phyloP scores from a whole-genome alignment of 2,113 vertebrate genomes.

The Numenius arquata region DNA sequence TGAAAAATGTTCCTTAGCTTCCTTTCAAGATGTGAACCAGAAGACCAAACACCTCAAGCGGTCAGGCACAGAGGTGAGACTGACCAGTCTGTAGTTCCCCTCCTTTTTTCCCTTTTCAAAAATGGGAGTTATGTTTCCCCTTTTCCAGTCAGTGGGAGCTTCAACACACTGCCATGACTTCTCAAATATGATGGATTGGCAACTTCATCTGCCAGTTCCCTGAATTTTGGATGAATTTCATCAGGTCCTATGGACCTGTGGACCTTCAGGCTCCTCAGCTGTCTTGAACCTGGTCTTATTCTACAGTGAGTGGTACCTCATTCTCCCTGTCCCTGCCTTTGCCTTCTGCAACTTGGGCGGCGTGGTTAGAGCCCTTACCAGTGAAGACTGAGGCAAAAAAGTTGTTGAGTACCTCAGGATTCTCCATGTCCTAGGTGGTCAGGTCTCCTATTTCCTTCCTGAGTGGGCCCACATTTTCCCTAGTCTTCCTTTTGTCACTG shows the following conservation, averaged over 20 bases:
- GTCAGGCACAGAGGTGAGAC: not conserved
- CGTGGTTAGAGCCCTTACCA: not conserved
- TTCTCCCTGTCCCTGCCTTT: not conserved
- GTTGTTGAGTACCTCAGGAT: not conserved
- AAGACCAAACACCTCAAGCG: not conserved
- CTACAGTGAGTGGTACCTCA: not conserved
- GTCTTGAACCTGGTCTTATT: not conserved
- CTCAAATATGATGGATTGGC: not conserved
- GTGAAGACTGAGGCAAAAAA: not conserved
- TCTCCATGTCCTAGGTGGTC: not conserved
- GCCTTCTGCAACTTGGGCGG: not conserved
- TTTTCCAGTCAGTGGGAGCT: not conserved
- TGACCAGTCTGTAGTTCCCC: not conserved
- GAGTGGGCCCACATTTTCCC: not conserved
- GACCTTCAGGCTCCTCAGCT: not conserved
- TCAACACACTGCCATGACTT: not conserved
- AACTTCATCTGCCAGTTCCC: not conserved
- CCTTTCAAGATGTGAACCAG: not conserved
- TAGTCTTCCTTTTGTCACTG: not conserved
- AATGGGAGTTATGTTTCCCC: not conserved
- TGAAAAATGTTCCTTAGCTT: not conserved
- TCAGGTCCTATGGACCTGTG: not conserved
- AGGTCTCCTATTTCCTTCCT: not conserved
- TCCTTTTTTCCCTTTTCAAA: not conserved
- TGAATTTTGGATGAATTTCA: not conserved